Percentiles rank a stretch among this genome's conserved stretches.
These are phyloP conservation scores for Rhipidura dahli DNA, from an alignment of 2,113 vertebrate species.

Conservation along the genomic window DNA sequence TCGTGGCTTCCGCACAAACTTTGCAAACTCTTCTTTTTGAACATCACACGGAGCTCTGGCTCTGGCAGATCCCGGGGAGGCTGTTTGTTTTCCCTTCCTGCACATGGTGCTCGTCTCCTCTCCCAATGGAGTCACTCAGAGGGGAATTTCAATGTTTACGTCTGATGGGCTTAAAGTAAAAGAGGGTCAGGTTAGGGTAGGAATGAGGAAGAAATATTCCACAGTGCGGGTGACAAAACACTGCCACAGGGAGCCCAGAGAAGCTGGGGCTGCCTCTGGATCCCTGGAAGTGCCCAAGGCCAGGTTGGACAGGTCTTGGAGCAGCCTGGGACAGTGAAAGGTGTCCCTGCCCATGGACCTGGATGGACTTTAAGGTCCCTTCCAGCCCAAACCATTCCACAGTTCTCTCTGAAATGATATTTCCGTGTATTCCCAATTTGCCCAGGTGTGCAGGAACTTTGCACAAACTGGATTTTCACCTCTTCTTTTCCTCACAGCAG, in stretches of 20 bases:
- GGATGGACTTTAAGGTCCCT: neutral
- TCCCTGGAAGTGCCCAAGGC: neutral
- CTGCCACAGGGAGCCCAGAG: neutral
- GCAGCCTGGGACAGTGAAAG: fast-evolving
- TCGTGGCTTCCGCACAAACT: neutral
- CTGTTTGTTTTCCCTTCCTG: neutral
- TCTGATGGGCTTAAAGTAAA: neutral
- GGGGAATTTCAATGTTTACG: neutral
- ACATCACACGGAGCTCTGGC: neutral
- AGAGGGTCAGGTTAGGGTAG: neutral
- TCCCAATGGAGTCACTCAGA: neutral
- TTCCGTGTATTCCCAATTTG: neutral
- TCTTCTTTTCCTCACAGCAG: neutral
- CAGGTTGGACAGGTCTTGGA: neutral
- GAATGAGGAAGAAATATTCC: neutral
- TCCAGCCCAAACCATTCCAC: neutral
- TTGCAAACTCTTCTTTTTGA: neutral
- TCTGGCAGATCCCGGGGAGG: neutral
- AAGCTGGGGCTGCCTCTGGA: neutral
- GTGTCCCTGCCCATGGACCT: neutral
- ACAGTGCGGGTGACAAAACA: fast-evolving
- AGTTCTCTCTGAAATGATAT: neutral
- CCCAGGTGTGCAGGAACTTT: neutral
- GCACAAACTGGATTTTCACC: neutral
- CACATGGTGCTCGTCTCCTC: neutral